Percentiles rank a stretch among this genome's conserved stretches.
These are phyloP conservation scores for Anthoscopus minutus DNA, from an alignment of 2,113 vertebrate species.

Conservation along the genomic window DNA sequence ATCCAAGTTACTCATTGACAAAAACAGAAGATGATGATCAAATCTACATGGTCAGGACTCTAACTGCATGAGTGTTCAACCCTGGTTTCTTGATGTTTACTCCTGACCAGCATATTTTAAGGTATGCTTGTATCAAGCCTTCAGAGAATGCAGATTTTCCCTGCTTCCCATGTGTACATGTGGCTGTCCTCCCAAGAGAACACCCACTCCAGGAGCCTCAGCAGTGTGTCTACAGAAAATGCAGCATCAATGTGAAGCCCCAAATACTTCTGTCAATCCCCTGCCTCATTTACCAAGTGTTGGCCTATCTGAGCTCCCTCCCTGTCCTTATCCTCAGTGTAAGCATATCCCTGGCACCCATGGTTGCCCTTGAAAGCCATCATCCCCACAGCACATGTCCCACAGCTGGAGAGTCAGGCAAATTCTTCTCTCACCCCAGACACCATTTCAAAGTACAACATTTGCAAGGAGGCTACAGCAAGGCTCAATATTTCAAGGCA, in stretches of 20 bases:
- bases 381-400: accelerated
- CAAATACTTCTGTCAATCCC: neutral
- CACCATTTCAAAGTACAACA: neutral
- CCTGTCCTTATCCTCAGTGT: accelerated
- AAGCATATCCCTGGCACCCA: neutral
- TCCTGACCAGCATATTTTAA: neutral
- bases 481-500: neutral
- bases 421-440: neutral
- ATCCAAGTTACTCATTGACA: neutral
- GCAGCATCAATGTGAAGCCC: neutral
- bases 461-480: neutral
- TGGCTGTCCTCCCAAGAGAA: neutral
- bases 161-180: accelerated
- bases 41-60: neutral
- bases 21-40: neutral
- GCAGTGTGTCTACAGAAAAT: neutral
- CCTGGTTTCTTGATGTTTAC: neutral
- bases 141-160: neutral
- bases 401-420: neutral
- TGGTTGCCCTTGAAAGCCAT: neutral
- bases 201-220: neutral
- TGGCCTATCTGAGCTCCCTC: neutral
- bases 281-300: neutral
- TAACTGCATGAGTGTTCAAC: accelerated
- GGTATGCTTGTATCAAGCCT: accelerated